Evolutionary conservation across 2,113 vertebrate species (phyloP).

Genomic region (Mesembrinibis cayennensis): DNA sequence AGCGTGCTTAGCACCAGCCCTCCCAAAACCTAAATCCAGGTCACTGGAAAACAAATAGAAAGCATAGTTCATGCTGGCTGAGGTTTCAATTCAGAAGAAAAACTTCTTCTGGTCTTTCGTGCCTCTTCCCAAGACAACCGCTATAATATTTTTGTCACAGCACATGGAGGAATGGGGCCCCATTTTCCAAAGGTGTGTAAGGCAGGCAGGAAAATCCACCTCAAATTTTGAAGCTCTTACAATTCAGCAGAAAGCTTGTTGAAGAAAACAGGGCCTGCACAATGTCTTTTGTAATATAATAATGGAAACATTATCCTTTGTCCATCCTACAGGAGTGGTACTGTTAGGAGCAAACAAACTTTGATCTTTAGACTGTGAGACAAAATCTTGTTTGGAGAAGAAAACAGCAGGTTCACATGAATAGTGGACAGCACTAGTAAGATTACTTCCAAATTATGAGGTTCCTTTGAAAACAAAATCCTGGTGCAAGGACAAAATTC

Average conservation of each 20-base stretch:
- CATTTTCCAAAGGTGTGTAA: background rate
- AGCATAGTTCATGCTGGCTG: background rate
- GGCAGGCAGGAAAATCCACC: background rate
- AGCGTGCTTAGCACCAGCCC: background rate
- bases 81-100: background rate
- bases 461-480: background rate
- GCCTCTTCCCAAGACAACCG: background rate
- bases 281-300: background rate
- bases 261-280: background rate
- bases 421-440: background rate
- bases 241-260: background rate
- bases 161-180: background rate
- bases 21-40: background rate
- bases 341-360: background rate
- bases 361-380: background rate
- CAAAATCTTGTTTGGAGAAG: background rate
- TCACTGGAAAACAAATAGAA: background rate
- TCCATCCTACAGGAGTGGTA: background rate
- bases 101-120: background rate
- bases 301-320: background rate
- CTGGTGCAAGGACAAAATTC: background rate
- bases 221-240: background rate
- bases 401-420: background rate
- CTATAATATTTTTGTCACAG: background rate
- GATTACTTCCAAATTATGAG: background rate